Conservation (phyloP, 2,113 vertebrate genomes). For the Prunella fulvescens region DNA sequence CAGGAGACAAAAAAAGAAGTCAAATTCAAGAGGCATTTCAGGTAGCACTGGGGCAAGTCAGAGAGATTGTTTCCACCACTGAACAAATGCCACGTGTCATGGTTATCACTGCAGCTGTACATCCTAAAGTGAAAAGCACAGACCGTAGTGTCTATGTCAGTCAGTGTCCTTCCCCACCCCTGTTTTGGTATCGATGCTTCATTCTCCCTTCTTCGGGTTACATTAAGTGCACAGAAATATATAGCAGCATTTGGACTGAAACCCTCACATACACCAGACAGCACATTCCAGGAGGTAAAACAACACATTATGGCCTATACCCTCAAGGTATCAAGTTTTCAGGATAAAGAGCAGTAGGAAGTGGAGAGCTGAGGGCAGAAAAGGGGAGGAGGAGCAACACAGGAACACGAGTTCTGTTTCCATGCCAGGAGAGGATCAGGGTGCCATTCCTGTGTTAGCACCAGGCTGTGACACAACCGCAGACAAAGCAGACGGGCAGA, state of each 20-base stretch:
- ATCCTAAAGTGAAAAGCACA: constrained; percentile 58
- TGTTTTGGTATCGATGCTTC: constrained; percentile 76
- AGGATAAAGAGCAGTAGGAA: constrained; percentile 76
- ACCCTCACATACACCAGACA: constrained; percentile 79
- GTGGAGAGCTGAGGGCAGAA: constrained; percentile 68
- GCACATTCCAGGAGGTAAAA: constrained; percentile 78
- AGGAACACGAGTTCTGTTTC: constrained; percentile 62
- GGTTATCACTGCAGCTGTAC: constrained; percentile 58
- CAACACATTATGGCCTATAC: constrained; percentile 71
- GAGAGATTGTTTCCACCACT: constrained; percentile 55
- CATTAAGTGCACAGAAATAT: constrained; percentile 84
- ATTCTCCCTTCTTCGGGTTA: constrained; percentile 77
- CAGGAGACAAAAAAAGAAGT: constrained; percentile 49
- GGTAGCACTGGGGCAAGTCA: constrained; percentile 28
- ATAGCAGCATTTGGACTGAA: constrained; percentile 85
- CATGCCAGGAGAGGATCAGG: constrained; percentile 71
- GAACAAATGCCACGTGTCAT: constrained; percentile 21
- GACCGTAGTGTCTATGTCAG: constrained; percentile 48
- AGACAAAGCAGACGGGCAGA: constrained; percentile 65
- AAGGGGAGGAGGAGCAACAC: constrained; percentile 62
- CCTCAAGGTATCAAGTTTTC: constrained; percentile 79
- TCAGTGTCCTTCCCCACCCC: constrained; percentile 56
- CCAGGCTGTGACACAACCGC: constrained; percentile 44
- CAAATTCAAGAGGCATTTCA: constrained; percentile 42
- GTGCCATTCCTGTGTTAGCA: constrained; percentile 69